Evolutionary conservation across 1,140 invertebrate genomes (phyloP).

Genomic region (Drosophila ironensis): DNA sequence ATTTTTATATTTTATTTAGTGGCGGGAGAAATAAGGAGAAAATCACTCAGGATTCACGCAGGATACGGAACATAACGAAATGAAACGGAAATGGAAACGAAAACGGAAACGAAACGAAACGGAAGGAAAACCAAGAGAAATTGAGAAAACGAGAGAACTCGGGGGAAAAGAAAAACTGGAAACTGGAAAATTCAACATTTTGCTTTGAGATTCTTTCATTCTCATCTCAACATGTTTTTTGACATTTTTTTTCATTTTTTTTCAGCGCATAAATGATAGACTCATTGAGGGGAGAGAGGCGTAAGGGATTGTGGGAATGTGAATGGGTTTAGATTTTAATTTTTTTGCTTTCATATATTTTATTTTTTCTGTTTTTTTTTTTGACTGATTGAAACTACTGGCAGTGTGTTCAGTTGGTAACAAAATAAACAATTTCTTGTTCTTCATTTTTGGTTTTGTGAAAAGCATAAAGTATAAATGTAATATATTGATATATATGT

Average conservation of each 20-base stretch:
- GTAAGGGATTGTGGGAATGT: constrained; percentile 80
- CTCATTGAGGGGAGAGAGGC: constrained; percentile 81
- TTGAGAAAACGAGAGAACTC: constrained; percentile 22
- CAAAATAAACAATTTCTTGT: constrained; percentile 25
- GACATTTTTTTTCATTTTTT: constrained; percentile 31
- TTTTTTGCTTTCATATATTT: constrained; percentile 38
- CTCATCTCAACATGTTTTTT: constrained; percentile 43
- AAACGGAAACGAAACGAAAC: constrained; percentile 13
- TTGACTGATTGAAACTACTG: constrained; percentile 65
- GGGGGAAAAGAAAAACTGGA: constrained; percentile 49
- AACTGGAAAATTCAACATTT: constrained; percentile 48
- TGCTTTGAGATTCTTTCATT: constrained; percentile 35
- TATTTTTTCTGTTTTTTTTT: constrained; percentile 41
- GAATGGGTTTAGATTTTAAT: constrained; percentile 62
- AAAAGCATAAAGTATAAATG: constrained; percentile 40
- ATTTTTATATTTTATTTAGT: constrained; percentile 18
- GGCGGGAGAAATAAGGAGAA: constrained; percentile 20
- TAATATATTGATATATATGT: constrained; percentile 37
- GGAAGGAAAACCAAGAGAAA: not conserved
- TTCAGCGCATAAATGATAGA: constrained; percentile 82
- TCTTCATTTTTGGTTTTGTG: constrained; percentile 17
- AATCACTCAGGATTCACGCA: constrained; percentile 14
- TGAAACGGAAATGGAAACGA: constrained; percentile 11
- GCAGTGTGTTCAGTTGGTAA: constrained; percentile 67
- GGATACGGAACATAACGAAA: constrained; percentile 8